Evolutionary conservation across 2,113 vertebrate genomes (phyloP), one percentile per base, ranked within the genome.

Genomic region (Reinhardtius hippoglossoides): DNA sequence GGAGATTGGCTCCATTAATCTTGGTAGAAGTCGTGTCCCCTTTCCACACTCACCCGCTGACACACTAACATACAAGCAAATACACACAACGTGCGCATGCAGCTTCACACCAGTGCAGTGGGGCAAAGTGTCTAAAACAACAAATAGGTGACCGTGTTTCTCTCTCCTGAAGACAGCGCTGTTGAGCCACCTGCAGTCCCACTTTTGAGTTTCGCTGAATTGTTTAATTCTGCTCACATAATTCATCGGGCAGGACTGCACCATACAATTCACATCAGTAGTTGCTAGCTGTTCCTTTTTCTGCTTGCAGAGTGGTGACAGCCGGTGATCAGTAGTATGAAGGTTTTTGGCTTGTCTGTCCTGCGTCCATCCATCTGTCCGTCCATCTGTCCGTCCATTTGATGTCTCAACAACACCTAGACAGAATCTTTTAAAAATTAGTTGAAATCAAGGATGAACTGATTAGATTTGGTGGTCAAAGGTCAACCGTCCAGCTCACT

Each of bases 1-100:
- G 71, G 75, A 91, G 83, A 93, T 87, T 93, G 91, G 58, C 35
- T 90, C 93, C 91, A 87, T 94, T 94, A 95, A 96, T 96, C 94
- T 94, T 94, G 57, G 62, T 71, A 61, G 82, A 76, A 65, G 50
- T 9, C 40, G 10, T 52, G 76, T 82, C 83, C 78, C 61, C 56
- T 80, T 86, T 76, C 74, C 77, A 48, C 59, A 13, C 73, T 83
- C 78, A 74, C 80, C 74, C 62, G 72, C 58, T 80, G 73, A 76
- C 81, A 78, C 72, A 73, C 78, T 67, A 81, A 69, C 84, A 87
- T 74, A 76, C 80, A 66, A 58, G 65, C 78, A 72, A 56, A 61
- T 27, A 46, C 52, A 55, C 73, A 54, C 72, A 42, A 26, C 31
- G 60, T 59, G 31, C 56, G 15, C 50, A 27, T 35, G 9, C 60